phyloP scores from a whole-genome alignment of 2,797 vertebrate genomes.

The Gymnopithys bicolor region DNA sequence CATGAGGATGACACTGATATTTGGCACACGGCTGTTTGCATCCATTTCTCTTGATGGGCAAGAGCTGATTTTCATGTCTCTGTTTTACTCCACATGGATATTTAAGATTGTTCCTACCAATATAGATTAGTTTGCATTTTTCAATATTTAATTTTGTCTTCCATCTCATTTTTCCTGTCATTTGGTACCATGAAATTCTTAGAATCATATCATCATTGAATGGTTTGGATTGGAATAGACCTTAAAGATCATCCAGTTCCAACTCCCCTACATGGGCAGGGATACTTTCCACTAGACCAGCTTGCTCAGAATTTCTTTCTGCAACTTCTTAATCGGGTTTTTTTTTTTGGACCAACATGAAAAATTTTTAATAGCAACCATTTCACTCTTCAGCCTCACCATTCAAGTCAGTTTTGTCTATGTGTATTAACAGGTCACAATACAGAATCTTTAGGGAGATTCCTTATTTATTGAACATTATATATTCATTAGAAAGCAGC shows the following conservation, averaged over 20 bases:
- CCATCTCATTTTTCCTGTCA: background rate
- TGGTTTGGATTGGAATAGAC: background rate
- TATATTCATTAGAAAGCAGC: background rate
- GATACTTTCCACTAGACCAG: background rate
- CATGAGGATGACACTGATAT: background rate
- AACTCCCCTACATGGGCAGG: background rate
- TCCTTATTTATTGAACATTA: background rate
- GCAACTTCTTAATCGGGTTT: accelerated
- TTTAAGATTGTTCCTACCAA: background rate
- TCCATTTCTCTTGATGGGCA: background rate
- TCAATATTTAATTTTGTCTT: background rate
- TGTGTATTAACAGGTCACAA: background rate
- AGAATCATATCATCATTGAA: background rate
- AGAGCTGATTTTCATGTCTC: background rate
- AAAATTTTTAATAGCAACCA: background rate
- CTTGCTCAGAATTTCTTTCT: background rate
- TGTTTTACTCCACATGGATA: background rate
- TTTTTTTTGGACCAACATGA: accelerated
- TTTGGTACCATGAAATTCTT: background rate
- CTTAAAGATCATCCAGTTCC: background rate
- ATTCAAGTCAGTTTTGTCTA: background rate
- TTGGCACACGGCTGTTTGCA: background rate
- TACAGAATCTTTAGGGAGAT: background rate
- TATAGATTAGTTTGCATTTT: background rate
- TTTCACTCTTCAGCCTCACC: background rate